Percentiles rank a stretch among this genome's conserved stretches.
Evolutionary conservation across 2,888 invertebrate genomes (phyloP).

Genomic region (Colletes collaris): DNA sequence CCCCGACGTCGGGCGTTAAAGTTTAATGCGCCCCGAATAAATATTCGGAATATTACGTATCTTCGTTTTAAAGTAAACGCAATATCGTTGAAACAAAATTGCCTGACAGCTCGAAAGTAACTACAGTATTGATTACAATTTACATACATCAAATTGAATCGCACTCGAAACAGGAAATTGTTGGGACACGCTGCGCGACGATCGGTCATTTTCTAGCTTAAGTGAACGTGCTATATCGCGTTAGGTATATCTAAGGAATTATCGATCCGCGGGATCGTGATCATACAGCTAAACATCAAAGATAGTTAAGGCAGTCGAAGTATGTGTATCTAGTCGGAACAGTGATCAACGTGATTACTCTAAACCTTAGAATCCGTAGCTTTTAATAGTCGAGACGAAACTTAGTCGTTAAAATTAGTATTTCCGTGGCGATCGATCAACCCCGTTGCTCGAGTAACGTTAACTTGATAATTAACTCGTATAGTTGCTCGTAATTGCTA

Average conservation of each 20-base stretch:
- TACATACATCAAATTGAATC: too few relatives aligned
- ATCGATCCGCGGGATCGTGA: constrained; percentile 43
- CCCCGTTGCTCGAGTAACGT: background rate
- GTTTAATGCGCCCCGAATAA: too few relatives aligned
- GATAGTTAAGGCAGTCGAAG: constrained; percentile 70
- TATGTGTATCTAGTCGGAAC: constrained; percentile 37
- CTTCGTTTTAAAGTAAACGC: too few relatives aligned
- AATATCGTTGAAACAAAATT: too few relatives aligned
- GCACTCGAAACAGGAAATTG: too few relatives aligned
- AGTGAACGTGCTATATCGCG: background rate
- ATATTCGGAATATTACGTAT: too few relatives aligned
- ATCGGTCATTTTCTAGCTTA: background rate
- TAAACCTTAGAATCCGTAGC: background rate
- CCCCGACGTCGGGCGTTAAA: too few relatives aligned
- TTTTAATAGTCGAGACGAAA: background rate
- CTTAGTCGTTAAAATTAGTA: background rate
- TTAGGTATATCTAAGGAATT: background rate
- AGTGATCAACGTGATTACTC: constrained; percentile 1
- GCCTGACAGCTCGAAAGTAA: too few relatives aligned
- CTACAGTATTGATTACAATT: too few relatives aligned
- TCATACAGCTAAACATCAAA: constrained; percentile 78
- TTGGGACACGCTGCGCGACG: too few relatives aligned
- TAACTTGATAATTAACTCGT: background rate
- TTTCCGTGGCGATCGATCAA: too few relatives aligned
- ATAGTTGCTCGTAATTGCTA: background rate